phyloP scores from a whole-genome alignment of 2,113 vertebrate genomes.

The Tapirus terrestris region DNA sequence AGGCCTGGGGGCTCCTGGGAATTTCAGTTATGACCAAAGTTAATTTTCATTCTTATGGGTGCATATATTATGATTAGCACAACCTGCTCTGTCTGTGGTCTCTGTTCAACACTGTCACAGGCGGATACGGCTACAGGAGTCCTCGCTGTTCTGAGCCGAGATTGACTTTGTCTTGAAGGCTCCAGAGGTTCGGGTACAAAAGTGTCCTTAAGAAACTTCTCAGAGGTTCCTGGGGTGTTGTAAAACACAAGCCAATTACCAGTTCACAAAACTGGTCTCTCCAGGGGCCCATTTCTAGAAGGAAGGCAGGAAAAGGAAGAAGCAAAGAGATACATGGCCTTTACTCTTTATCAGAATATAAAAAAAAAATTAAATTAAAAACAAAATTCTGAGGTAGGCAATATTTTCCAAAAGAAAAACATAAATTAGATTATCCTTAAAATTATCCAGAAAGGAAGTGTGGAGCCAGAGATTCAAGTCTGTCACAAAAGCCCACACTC shows the following conservation, averaged over 20 bases:
- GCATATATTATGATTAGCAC: background rate
- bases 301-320: background rate
- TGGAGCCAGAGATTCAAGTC: background rate
- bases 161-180: background rate
- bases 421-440: background rate
- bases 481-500: background rate
- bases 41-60: slow-evolving; percentile 14
- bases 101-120: background rate
- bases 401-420: background rate
- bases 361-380: background rate
- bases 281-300: background rate
- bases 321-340: background rate
- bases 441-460: background rate
- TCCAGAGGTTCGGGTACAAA: background rate
- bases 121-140: background rate
- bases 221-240: background rate
- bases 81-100: background rate
- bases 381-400: background rate
- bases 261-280: background rate
- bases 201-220: background rate
- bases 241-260: background rate
- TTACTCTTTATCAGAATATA: background rate
- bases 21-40: slow-evolving; percentile 14
- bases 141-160: background rate
- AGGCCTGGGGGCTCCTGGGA: background rate